Evolutionary conservation across 1,140 invertebrate species (phyloP), one percentile per base, ranked within the genome.

Genomic region (Monochamus saltuarius): DNA sequence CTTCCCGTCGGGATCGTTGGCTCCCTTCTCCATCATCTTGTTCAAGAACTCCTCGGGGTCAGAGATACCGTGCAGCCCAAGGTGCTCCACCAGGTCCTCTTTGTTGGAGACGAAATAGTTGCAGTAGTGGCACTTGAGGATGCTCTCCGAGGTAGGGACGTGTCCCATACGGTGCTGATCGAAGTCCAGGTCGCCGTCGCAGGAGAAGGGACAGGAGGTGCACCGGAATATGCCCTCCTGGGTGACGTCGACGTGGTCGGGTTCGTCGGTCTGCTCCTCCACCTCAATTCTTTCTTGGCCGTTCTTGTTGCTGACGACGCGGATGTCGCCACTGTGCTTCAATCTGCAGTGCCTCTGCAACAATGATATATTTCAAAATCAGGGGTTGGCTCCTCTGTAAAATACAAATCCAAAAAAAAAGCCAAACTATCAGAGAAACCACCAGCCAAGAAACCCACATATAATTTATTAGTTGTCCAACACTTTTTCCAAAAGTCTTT

Each of bases 71-170:
- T 76, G 75, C 45, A 76, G 53, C 54, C 62, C 56, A 10, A 75
- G 57, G 65, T 76, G 75, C 1, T 70, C 68, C 4, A 52, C 80
- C 77, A 70, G 78, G 14, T 73, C 73, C 7, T 71, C 67, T 14
- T 69, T 69, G 14, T 70, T 47, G 7, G 51, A 83, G 1, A 91
- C 90, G 72, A 88, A 91, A 74, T 85, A 93, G 1, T 89, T 87
- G 75, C 91, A 94, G 62, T 87, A 85, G 65, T 85, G 85, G 76
- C 92, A 94, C 74, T 92, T 93, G 66, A 88, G 88, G 64, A 86
- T 84, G 16, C 87, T 85, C 43, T 86, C 85, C 7, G 84, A 73
- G 52, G 84, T 85, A 0, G 85, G 84, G 46, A 85, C 82, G 76
- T 93, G 91, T 68, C 90, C 85, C 49, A 85, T 81, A 68, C 86